phyloP scores from a whole-genome alignment of 2,113 vertebrate genomes.

The Oplegnathus fasciatus region DNA sequence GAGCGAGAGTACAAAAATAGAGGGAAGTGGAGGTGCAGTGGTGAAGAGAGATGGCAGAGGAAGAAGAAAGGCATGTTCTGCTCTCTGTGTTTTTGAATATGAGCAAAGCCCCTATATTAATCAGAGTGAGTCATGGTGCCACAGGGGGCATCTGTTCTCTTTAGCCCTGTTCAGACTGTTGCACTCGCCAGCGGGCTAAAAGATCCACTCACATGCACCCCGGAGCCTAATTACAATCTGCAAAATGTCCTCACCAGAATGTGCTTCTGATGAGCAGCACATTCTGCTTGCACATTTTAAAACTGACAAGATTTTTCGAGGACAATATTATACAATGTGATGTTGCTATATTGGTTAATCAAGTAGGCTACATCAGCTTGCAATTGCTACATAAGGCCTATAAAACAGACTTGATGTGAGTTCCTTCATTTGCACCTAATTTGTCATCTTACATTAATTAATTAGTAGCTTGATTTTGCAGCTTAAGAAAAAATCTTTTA shows the following conservation, averaged over 20 bases:
- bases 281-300: background rate
- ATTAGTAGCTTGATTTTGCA: background rate
- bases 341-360: background rate
- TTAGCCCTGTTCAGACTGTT: conserved; percentile 47
- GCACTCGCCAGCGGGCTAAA: conserved; percentile 32
- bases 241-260: conserved; percentile 36
- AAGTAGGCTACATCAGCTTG: background rate
- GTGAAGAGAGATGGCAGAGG: conserved; percentile 2
- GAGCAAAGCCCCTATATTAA: conserved; percentile 59
- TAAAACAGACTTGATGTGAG: background rate
- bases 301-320: background rate
- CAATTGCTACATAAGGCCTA: background rate
- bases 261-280: background rate
- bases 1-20: conserved; percentile 24
- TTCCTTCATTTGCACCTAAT: background rate
- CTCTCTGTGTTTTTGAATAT: conserved; percentile 44
- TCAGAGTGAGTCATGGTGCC: conserved; percentile 55
- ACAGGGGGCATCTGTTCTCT: conserved; percentile 55
- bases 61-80: conserved; percentile 8
- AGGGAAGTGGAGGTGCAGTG: background rate
- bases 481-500: background rate
- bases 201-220: conserved; percentile 41
- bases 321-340: background rate
- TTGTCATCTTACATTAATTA: conserved; percentile 1
- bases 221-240: conserved; percentile 45